phyloP scores from a whole-genome alignment of 2,888 invertebrate species.

The Hermaeophaga mercurialis region DNA sequence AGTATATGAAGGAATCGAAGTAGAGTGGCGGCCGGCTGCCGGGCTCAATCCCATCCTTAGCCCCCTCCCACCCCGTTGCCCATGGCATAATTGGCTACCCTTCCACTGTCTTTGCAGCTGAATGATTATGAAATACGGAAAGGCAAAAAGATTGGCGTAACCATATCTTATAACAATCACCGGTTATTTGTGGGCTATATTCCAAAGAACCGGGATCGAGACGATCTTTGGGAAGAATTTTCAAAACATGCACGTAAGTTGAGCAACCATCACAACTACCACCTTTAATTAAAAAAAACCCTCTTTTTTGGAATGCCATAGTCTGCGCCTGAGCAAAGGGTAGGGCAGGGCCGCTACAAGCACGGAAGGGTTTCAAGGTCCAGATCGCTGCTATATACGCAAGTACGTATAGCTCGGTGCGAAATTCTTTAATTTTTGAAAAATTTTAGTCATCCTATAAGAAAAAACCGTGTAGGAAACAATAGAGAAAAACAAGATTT shows the following conservation, averaged over 20 bases:
- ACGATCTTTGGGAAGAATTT: slow-evolving; percentile 99
- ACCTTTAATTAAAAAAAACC: slow-evolving; percentile 1
- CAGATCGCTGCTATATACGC: slow-evolving; percentile 41
- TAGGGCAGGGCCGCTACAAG: slow-evolving; percentile 59
- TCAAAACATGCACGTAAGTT: slow-evolving; percentile 99
- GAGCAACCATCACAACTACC: slow-evolving; percentile 53
- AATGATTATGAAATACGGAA: slow-evolving; percentile 99
- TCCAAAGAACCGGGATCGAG: slow-evolving; percentile 99
- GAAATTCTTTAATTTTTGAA: too few relatives aligned
- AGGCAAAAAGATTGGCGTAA: slow-evolving; percentile 99
- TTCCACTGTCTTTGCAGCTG: slow-evolving; percentile 95
- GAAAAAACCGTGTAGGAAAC: too few relatives aligned
- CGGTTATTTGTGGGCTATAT: slow-evolving; percentile 99
- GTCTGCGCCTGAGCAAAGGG: slow-evolving; percentile 58
- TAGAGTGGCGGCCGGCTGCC: slow-evolving; percentile 63
- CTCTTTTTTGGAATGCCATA: slow-evolving; percentile 47
- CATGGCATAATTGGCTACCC: slow-evolving; percentile 70
- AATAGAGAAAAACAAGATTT: too few relatives aligned
- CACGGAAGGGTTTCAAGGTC: slow-evolving; percentile 54
- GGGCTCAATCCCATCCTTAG: slow-evolving; percentile 63
- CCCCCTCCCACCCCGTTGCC: slow-evolving; percentile 48
- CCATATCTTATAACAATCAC: slow-evolving; percentile 99
- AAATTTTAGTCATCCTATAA: too few relatives aligned
- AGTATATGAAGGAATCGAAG: slow-evolving; percentile 2
- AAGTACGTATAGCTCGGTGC: slow-evolving; percentile 23